phyloP scores from a whole-genome alignment of 2,888 invertebrate species.

The Ectobius pallidus region DNA sequence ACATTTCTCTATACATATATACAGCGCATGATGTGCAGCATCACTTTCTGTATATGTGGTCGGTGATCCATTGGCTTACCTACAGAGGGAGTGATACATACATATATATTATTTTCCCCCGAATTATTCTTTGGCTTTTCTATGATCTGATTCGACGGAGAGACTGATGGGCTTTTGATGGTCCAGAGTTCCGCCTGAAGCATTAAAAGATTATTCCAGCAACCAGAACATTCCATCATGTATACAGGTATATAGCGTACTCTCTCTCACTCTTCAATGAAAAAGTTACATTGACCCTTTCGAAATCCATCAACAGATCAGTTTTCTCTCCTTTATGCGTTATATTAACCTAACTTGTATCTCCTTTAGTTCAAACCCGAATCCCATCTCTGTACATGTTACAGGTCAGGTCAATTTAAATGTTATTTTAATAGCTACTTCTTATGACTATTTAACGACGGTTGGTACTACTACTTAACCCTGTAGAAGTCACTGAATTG shows the following conservation, averaged over 20 bases:
- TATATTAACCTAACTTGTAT: conserved; percentile 32
- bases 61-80: neutral
- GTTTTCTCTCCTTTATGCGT: conserved; percentile 34
- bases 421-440: too few relatives aligned
- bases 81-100: neutral
- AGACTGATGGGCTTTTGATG: conserved; percentile 34
- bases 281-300: conserved; percentile 39
- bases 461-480: too few relatives aligned
- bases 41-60: conserved; percentile 13
- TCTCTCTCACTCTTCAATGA: conserved; percentile 8
- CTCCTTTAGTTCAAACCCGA: conserved; percentile 7
- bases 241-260: neutral
- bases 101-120: conserved; percentile 21
- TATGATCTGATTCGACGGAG: conserved; percentile 31
- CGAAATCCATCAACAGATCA: conserved; percentile 53
- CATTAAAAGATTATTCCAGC: conserved; percentile 35
- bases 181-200: conserved; percentile 35
- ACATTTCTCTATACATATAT: neutral
- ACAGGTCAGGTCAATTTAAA: conserved; percentile 14
- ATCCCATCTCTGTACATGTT: neutral
- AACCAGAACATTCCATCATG: neutral
- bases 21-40: neutral
- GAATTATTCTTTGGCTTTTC: conserved; percentile 35
- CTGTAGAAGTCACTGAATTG: too few relatives aligned
- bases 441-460: too few relatives aligned